A percentile compares a stretch with the other conserved stretches of the same genome.
phyloP scores from a whole-genome alignment of 2,888 invertebrate genomes.

The Drosophila siamana region DNA sequence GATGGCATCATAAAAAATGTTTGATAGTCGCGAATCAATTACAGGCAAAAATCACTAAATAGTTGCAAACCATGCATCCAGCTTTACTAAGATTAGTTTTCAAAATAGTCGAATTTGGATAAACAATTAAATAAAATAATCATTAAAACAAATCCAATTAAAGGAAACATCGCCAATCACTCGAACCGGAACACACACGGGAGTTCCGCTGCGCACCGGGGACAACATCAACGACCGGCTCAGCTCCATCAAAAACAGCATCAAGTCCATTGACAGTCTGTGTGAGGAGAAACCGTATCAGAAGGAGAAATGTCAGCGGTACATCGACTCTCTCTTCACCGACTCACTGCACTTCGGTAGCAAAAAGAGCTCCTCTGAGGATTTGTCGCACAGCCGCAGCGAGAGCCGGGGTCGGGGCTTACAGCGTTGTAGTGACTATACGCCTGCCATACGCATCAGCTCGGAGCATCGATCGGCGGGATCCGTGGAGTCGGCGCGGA shows the following conservation, averaged over 20 bases:
- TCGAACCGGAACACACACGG: slow-evolving; percentile 83
- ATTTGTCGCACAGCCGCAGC: slow-evolving; percentile 72
- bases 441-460: slow-evolving; percentile 76
- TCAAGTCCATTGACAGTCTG: slow-evolving; percentile 85
- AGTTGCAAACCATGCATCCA: too few relatives aligned
- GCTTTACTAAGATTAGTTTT: too few relatives aligned
- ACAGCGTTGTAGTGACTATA: slow-evolving; percentile 57
- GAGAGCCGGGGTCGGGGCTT: slow-evolving; percentile 66
- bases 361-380: slow-evolving; percentile 80
- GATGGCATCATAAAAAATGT: too few relatives aligned
- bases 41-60: too few relatives aligned
- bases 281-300: slow-evolving; percentile 84
- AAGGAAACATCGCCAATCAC: slow-evolving; percentile 83
- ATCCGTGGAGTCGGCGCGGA: slow-evolving; percentile 79
- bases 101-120: too few relatives aligned
- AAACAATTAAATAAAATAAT: too few relatives aligned
- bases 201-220: slow-evolving; percentile 82
- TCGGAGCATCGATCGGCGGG: slow-evolving; percentile 81
- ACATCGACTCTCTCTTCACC: slow-evolving; percentile 83
- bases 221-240: slow-evolving; percentile 85
- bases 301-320: slow-evolving; percentile 84
- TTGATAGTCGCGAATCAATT: too few relatives aligned
- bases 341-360: slow-evolving; percentile 78
- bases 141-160: not conserved
- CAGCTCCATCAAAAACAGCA: slow-evolving; percentile 85